Evolutionary conservation across 2,113 vertebrate genomes (phyloP).

Genomic region (Illadopsis cleaveri): DNA sequence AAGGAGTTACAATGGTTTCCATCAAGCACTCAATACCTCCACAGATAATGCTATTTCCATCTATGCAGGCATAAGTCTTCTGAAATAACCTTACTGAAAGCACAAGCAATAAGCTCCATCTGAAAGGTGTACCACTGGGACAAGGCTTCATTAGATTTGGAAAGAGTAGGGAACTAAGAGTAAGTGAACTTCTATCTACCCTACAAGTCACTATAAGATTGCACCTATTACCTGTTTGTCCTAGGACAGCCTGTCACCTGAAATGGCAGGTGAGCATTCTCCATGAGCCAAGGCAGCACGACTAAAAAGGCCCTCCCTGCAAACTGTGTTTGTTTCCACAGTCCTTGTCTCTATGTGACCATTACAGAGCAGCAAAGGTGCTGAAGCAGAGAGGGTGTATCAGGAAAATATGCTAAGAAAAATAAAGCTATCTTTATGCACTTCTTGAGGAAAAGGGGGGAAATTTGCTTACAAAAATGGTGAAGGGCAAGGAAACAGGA

Average conservation of each 20-base stretch:
- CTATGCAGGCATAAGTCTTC: background rate
- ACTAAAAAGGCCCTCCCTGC: background rate
- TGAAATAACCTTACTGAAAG: background rate
- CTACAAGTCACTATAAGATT: background rate
- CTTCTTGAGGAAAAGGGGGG: background rate
- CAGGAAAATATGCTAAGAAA: background rate
- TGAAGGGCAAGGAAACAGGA: background rate
- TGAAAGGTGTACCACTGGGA: background rate
- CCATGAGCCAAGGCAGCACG: background rate
- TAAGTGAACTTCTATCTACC: background rate
- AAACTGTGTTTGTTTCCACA: background rate
- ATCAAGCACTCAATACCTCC: background rate
- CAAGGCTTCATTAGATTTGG: background rate
- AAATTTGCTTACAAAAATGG: background rate
- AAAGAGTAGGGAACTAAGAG: background rate
- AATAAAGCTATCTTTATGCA: background rate
- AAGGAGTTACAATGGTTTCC: background rate
- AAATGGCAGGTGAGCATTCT: background rate
- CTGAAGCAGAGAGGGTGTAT: background rate
- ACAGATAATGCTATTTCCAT: background rate
- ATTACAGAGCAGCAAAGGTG: background rate
- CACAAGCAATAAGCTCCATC: background rate
- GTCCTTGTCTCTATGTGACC: fast-evolving
- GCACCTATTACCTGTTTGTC: background rate
- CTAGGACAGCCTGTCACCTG: background rate